These are phyloP conservation scores for Altica lythri DNA, from an alignment of 2,888 invertebrate genomes.

Conservation along the genomic window DNA sequence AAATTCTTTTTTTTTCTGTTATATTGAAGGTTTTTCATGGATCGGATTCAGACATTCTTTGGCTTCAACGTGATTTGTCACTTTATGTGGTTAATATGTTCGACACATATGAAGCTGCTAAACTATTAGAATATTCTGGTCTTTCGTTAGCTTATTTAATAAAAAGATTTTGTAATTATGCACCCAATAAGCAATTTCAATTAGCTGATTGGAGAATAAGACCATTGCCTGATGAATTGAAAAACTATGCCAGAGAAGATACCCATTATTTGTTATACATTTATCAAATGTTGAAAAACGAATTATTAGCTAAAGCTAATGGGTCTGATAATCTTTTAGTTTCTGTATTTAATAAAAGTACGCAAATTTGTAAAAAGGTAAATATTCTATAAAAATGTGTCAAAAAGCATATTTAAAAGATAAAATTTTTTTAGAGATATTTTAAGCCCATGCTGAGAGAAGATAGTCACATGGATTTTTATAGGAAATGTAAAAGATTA, in stretches of 20 bases:
- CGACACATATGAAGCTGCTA: slow-evolving; percentile 90
- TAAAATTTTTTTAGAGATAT: slow-evolving; percentile 72
- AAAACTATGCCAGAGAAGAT: slow-evolving; percentile 88
- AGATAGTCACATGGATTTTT: slow-evolving; percentile 75
- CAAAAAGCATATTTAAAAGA: no score
- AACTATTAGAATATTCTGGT: slow-evolving; percentile 69
- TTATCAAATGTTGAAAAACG: slow-evolving; percentile 78
- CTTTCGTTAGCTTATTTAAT: slow-evolving; percentile 81
- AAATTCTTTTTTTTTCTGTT: slow-evolving; percentile 21
- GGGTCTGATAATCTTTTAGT: slow-evolving; percentile 65
- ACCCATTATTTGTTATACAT: slow-evolving; percentile 94
- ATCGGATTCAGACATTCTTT: slow-evolving; percentile 82
- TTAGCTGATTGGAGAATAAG: slow-evolving; percentile 94
- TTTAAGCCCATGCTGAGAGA: slow-evolving; percentile 73
- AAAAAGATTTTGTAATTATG: slow-evolving; percentile 75
- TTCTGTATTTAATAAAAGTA: slow-evolving; percentile 75
- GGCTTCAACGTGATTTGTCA: slow-evolving; percentile 95
- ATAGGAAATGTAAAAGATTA: slow-evolving; percentile 74
- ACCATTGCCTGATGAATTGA: slow-evolving; percentile 80
- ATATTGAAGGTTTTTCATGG: slow-evolving; percentile 95
- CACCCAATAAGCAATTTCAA: slow-evolving; percentile 89
- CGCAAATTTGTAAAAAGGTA: slow-evolving; percentile 73
- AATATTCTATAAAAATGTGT: no score
- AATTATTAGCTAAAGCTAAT: slow-evolving; percentile 70
- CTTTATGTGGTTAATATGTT: slow-evolving; percentile 96